These are phyloP conservation scores for Sipunculus nudus DNA, from an alignment of 2,888 invertebrate genomes.

Conservation along the genomic window DNA sequence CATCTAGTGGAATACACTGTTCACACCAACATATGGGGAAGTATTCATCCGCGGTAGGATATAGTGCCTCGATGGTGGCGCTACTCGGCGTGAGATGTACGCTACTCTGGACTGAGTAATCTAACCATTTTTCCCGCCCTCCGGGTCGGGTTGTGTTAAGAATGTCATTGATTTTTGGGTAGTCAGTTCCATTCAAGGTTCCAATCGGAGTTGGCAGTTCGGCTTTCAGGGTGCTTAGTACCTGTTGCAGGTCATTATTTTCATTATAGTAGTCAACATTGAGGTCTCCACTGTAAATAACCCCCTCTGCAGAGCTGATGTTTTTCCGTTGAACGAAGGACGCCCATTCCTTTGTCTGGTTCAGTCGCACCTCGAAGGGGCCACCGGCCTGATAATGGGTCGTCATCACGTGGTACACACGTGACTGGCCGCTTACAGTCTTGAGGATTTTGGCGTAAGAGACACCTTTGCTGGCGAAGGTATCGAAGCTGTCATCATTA, in stretches of 20 bases:
- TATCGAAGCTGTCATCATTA: slow-evolving; percentile 8
- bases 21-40: slow-evolving; percentile 24
- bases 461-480: slow-evolving; percentile 22
- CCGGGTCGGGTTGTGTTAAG: slow-evolving; percentile 14
- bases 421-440: not conserved
- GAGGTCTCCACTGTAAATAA: slow-evolving; percentile 24
- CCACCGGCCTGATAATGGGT: slow-evolving; percentile 20
- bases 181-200: slow-evolving; percentile 11
- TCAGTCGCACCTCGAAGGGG: slow-evolving; percentile 1
- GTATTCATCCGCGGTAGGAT: slow-evolving; percentile 11
- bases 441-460: slow-evolving; percentile 21
- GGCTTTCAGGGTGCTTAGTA: slow-evolving; percentile 10
- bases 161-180: slow-evolving; percentile 23
- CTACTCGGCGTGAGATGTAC: slow-evolving; percentile 1
- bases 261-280: slow-evolving; percentile 18
- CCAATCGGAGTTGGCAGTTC: slow-evolving; percentile 13
- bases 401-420: slow-evolving; percentile 8
- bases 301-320: slow-evolving; percentile 9
- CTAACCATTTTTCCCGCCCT: slow-evolving; percentile 15
- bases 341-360: slow-evolving; percentile 13
- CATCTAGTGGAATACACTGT: slow-evolving; percentile 13
- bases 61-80: slow-evolving; percentile 6
- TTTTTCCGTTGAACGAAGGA: slow-evolving; percentile 9
- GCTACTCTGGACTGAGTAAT: slow-evolving; percentile 15
- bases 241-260: not conserved